phyloP scores from a whole-genome alignment of 2,113 vertebrate genomes.

The Ailuropoda melanoleuca region DNA sequence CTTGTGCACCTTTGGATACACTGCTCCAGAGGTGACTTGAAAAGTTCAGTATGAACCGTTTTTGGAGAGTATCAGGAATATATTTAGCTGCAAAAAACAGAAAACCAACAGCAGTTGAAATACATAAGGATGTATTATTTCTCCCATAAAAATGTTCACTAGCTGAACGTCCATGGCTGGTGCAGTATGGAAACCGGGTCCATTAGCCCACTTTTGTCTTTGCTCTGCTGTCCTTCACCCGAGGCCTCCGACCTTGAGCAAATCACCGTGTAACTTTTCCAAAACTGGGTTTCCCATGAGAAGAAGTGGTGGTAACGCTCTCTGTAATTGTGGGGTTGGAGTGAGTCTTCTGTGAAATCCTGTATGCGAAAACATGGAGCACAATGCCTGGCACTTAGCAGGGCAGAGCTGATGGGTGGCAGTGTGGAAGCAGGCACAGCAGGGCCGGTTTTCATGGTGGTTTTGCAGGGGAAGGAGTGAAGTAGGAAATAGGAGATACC shows the following conservation, averaged over 20 bases:
- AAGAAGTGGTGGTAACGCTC: neutral
- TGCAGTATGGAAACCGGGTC: neutral
- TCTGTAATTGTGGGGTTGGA: neutral
- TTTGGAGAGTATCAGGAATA: neutral
- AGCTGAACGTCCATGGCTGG: neutral
- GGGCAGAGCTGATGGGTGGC: neutral
- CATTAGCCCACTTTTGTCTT: neutral
- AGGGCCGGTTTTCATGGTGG: neutral
- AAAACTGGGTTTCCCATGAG: neutral
- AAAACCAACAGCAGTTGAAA: neutral
- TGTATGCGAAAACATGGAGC: neutral
- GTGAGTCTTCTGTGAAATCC: neutral
- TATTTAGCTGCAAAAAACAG: neutral
- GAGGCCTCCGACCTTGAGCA: neutral
- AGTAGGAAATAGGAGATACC: fast-evolving
- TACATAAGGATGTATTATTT: neutral
- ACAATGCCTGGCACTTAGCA: neutral
- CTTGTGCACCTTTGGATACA: neutral
- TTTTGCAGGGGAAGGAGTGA: too few relatives aligned
- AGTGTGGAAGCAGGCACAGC: too few relatives aligned
- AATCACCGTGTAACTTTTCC: neutral
- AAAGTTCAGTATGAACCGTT: neutral
- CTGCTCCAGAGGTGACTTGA: neutral
- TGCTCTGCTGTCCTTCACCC: neutral
- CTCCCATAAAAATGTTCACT: neutral